Base-by-base conservation (phyloP, 2,888 invertebrate genomes). In the Drosophila paranaensis region DNA sequence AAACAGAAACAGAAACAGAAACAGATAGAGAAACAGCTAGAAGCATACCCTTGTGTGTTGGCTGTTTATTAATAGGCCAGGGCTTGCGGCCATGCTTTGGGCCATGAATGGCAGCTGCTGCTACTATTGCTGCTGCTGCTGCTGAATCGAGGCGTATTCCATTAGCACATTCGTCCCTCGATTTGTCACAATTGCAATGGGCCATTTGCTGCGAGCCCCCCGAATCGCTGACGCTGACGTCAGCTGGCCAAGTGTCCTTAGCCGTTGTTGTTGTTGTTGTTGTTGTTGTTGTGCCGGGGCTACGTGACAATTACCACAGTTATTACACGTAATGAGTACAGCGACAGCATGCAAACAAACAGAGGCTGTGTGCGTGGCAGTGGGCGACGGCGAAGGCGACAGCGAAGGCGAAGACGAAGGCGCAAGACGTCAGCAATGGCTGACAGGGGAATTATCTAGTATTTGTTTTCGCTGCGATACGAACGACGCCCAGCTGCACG, bases 301-400 rank as follows among this genome's bases (percentile, higher is more conserved):
- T 84, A 86, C 84, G 84, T 85, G 84, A 86, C 86, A 86, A 82
- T 79, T 86, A 80, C 72, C 68, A 60, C 70, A 67, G 62, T 71
- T 70, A 73, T 78, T 81, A 75, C 79, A 79, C 70, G 76, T 74
- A 78, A 81, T 78, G 67, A 77, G 61, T 64, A 71, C 66, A 61
- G 45, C 35, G 40, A 60, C n/a, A 55, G 54, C 71, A 60, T 55
- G 71, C 54, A 64, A 78, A 69, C 71, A 60, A 57, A 50, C 60
- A 58, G 40, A 30, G 30, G 13, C 20, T 43, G 60, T 43, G 60
- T 43, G 35, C 11, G 43, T 13, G 27, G 9, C 8, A 30, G 53
- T 14, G 13, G 4, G 20, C 20, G 11, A 4, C 2, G 25, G 37
- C 46, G 33, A 35, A 33, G 25, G 10, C 14, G 25, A 13, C 5